A percentile compares a stretch with the other conserved stretches of the same genome.
Evolutionary conservation across 2,113 vertebrate genomes (phyloP).

Genomic region (Campylorhamphus procurvoides): DNA sequence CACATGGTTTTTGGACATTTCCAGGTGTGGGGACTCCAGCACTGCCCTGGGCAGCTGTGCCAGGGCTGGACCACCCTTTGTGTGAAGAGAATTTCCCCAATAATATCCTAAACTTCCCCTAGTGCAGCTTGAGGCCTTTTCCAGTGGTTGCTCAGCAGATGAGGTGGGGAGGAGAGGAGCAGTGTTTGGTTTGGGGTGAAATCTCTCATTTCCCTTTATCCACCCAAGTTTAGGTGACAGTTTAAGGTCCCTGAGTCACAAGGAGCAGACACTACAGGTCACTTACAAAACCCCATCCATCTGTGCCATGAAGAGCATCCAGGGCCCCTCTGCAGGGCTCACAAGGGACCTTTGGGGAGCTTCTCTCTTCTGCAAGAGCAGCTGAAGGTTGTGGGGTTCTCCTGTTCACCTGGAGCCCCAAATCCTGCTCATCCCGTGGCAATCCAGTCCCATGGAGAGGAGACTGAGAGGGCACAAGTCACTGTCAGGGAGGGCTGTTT

Average conservation of each 20-base stretch:
- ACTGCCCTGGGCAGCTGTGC: neutral
- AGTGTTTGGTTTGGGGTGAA: neutral
- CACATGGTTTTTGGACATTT: no score
- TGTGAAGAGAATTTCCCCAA: neutral
- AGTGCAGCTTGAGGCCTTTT: neutral
- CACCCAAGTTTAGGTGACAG: neutral
- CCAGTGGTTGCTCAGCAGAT: neutral
- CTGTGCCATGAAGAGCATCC: neutral
- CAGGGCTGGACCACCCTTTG: neutral
- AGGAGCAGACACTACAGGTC: neutral
- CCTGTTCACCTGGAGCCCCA: neutral
- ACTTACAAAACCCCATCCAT: neutral
- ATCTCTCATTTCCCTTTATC: neutral
- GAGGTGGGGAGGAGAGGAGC: neutral
- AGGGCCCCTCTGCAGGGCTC: neutral
- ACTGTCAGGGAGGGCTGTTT: neutral
- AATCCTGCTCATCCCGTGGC: neutral
- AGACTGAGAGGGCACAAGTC: neutral
- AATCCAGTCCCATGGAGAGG: neutral
- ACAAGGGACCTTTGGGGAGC: neutral
- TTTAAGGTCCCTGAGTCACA: neutral
- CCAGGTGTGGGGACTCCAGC: neutral
- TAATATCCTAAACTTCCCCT: neutral
- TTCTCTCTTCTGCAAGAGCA: neutral
- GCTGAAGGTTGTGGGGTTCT: neutral